Percentiles rank a stretch among this genome's conserved stretches.
These are phyloP conservation scores for Phlogophora meticulosa DNA, from an alignment of 2,888 invertebrate genomes.

Conservation along the genomic window DNA sequence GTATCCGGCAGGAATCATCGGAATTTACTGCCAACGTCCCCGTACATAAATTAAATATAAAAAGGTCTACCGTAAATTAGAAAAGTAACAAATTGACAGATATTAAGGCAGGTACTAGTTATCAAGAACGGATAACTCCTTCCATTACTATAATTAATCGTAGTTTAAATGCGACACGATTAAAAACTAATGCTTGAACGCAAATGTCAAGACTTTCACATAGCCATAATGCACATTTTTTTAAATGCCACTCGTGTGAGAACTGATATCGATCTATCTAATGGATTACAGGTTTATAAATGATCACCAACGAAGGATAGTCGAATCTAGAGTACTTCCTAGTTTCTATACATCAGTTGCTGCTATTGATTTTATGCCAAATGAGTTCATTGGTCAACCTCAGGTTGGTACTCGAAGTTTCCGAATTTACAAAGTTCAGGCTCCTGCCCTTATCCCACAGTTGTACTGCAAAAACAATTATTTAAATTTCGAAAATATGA, in stretches of 20 bases:
- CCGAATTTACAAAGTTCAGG: too few species aligned
- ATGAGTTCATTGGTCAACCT: too few species aligned
- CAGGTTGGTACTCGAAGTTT: too few species aligned
- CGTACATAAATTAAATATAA: too few species aligned
- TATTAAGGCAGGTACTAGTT: too few species aligned
- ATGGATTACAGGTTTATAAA: slow-evolving; percentile 69
- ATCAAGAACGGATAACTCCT: slow-evolving; percentile 24
- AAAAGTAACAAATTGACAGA: too few species aligned
- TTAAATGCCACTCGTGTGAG: slow-evolving; percentile 61
- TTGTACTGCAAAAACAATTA: too few species aligned
- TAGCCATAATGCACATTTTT: slow-evolving; percentile 55
- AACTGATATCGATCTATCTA: slow-evolving; percentile 69
- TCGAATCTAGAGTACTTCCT: slow-evolving; percentile 29
- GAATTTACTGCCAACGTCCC: not conserved
- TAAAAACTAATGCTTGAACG: slow-evolving; percentile 50
- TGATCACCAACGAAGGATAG: slow-evolving; percentile 50
- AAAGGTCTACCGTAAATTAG: too few species aligned
- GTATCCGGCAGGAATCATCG: slow-evolving; percentile 12
- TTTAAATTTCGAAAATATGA: too few species aligned
- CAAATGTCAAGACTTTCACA: slow-evolving; percentile 74
- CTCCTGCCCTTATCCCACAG: too few species aligned
- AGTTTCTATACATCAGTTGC: not conserved
- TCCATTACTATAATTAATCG: slow-evolving; percentile 40
- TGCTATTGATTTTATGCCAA: too few species aligned
- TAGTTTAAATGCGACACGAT: slow-evolving; percentile 51